Evolutionary conservation across 2,113 vertebrate species (phyloP).

Genomic region (Passer montanus): DNA sequence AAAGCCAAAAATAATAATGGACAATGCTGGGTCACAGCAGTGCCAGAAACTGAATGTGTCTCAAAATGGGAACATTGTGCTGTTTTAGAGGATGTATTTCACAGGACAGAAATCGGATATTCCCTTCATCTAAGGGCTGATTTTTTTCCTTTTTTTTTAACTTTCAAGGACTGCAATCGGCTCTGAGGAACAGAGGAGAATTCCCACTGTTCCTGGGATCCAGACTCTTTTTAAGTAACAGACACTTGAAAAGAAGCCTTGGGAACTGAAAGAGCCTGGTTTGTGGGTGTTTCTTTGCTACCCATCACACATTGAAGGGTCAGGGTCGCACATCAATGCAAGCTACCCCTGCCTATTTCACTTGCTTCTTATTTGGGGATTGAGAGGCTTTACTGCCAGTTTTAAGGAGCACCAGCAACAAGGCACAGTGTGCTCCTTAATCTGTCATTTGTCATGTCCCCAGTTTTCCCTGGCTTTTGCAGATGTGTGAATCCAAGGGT

Average conservation of each 20-base stretch:
- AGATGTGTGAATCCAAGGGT: neutral
- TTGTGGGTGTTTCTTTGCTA: neutral
- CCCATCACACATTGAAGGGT: neutral
- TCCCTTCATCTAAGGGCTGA: neutral
- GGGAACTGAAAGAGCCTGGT: neutral
- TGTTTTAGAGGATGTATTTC: neutral
- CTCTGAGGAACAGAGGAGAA: slow-evolving; percentile 20
- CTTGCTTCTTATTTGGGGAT: neutral
- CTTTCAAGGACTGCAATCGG: neutral
- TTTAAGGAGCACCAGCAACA: neutral
- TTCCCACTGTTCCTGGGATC: neutral
- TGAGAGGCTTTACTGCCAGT: neutral
- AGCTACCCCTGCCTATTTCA: neutral
- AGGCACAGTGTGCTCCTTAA: neutral
- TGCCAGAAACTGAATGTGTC: neutral
- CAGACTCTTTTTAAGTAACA: neutral
- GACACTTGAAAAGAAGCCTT: slow-evolving; percentile 2
- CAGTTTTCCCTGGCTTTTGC: neutral
- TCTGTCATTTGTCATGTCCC: neutral
- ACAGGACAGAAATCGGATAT: neutral
- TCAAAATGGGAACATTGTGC: neutral
- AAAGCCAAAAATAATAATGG: neutral
- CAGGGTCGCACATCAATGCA: neutral
- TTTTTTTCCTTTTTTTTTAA: neutral
- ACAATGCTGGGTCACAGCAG: neutral